Conservation (phyloP, 2,113 vertebrate species). For the Pterocles burchelli region DNA sequence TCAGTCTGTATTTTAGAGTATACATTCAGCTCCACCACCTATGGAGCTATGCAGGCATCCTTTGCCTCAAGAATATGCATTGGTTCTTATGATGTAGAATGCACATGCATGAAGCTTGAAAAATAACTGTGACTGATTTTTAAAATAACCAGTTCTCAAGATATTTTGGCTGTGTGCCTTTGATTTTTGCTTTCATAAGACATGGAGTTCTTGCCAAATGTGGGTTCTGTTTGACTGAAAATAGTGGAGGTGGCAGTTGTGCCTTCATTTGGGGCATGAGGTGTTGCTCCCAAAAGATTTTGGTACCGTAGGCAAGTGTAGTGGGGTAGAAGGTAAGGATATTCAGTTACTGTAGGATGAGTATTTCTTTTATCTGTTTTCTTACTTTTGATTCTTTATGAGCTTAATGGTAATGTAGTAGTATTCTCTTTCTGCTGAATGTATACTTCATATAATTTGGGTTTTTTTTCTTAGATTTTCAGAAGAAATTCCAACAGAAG, state of each 20-base stretch:
- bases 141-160: background rate
- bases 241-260: background rate
- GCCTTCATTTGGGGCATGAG: background rate
- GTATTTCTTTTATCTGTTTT: background rate
- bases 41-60: background rate
- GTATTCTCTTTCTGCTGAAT: background rate
- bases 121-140: background rate
- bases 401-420: background rate
- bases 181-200: background rate
- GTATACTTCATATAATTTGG: background rate
- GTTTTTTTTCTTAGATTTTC: conserved; percentile 79
- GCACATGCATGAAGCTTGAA: background rate
- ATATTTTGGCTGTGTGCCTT: background rate
- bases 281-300: background rate
- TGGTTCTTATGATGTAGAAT: background rate
- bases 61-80: background rate
- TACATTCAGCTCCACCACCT: background rate
- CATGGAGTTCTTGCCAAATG: background rate
- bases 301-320: background rate
- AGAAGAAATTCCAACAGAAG: conserved; percentile 74
- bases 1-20: too few species aligned
- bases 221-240: background rate
- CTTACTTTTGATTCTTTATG: background rate
- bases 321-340: background rate
- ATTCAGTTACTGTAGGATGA: background rate